Base-by-base conservation (phyloP, 2,113 vertebrate genomes). In the Rynchops niger region DNA sequence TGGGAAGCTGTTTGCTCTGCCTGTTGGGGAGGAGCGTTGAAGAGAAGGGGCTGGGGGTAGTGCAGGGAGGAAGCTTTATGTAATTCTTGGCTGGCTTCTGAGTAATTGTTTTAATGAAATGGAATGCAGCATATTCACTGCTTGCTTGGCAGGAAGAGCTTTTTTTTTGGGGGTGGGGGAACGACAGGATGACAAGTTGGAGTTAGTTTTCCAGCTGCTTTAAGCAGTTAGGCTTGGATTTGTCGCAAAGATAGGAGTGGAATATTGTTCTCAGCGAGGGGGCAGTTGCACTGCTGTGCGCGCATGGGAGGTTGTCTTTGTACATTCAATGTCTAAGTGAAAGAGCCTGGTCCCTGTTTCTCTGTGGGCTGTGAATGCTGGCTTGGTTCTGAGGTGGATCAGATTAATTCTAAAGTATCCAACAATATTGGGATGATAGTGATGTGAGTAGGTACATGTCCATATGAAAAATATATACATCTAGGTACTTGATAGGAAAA, bases 91-190 rank as follows among this genome's bases (percentile, higher is more conserved):
- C 98, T 95, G 91, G 90, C 96, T 97, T 96, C 97, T 95, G 96
- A 96, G 97, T 98, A 97, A 98, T 98, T 98, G 98, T 98, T 98
- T 98, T 98, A 98, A 98, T 98, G 98, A 97, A 98, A 98, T 98
- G 98, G 98, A 98, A 98, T 98, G 98, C 97, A 92, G 96, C 86
- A 96, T 95, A 97, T 97, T 97, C 97, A 95, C 96, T 87, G 93
- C 91, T 97, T 74, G 49, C 97, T 98, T 98, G 98, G 98, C 98
- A 98, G 98, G 96, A 97, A 93, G 32, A 93, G 85, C 81, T 42
- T 82, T 87, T 90, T 53, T 70, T 87, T 59, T 82, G 61, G 70
- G 62, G 87, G 72, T 21, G 27, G 32, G 21, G 47, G 21, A 12
- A 3, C 10, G 11, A 22, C 20, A 42, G 40, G 8, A 15, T 29